Evolutionary conservation across 30 jellyfish, hydroid and myxozoan genomes (phyloP).

Genomic region (Rhopilema esculentum): DNA sequence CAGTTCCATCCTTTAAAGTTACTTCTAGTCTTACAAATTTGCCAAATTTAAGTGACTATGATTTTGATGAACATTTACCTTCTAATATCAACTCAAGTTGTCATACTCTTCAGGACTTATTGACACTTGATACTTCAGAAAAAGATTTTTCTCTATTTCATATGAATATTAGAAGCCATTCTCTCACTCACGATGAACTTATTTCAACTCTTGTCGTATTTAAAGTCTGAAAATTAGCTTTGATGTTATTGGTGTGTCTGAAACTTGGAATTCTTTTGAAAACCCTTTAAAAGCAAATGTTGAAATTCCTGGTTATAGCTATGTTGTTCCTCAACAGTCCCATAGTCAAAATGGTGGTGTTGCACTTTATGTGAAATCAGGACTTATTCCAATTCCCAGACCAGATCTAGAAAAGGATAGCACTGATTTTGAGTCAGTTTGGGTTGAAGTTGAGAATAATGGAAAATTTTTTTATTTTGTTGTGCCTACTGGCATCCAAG

Average conservation of each 20-base stretch:
- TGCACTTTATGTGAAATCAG: slow-evolving; percentile 43
- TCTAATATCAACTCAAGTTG: slow-evolving; percentile 56
- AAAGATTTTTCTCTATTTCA: slow-evolving; percentile 49
- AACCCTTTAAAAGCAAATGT: slow-evolving; percentile 45
- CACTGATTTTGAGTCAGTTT: slow-evolving; percentile 10
- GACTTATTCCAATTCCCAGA: slow-evolving; percentile 4
- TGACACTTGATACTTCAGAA: slow-evolving; percentile 32
- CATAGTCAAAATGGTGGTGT: slow-evolving; percentile 38
- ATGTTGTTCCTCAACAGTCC: slow-evolving; percentile 9
- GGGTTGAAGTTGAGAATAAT: slow-evolving; percentile 50
- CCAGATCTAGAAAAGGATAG: slow-evolving; percentile 14
- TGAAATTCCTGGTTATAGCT: slow-evolving; percentile 68
- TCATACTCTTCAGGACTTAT: slow-evolving; percentile 62
- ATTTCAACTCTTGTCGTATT: slow-evolving; percentile 57
- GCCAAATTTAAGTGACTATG: slow-evolving; percentile 62
- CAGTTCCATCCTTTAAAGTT: slow-evolving; percentile 45
- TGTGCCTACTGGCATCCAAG: slow-evolving; percentile 58
- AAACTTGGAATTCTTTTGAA: slow-evolving; percentile 64
- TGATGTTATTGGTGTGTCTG: slow-evolving; percentile 77
- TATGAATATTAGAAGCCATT: slow-evolving; percentile 48
- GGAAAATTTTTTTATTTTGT: slow-evolving; percentile 11
- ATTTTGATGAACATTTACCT: no score
- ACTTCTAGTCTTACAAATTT: slow-evolving; percentile 48
- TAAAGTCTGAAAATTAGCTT: slow-evolving; percentile 41
- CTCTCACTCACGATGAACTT: slow-evolving; percentile 57